Evolutionary conservation across 2,797 vertebrate genomes (phyloP), one percentile per base, ranked within the genome.

Genomic region (Tangara arthus): DNA sequence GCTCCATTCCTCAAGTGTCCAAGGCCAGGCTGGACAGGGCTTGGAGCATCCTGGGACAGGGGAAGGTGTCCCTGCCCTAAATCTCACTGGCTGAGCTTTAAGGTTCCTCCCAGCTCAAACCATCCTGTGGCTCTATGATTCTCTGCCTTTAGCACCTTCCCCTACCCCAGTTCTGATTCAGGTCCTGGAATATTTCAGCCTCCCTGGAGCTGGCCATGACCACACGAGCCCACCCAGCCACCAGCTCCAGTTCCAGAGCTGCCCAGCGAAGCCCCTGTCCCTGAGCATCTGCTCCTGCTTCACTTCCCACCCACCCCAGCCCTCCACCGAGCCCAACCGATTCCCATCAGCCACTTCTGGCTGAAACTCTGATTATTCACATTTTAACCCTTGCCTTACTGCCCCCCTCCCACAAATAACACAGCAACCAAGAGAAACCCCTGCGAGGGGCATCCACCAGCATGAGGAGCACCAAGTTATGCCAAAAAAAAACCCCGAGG

Each of bases 391-490:
- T 78, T 8, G 12, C 39, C 47, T 91, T 1, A 2, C 61, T 30
- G 34, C 32, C 11, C 2, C 1, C 2, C 5, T 8, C 11, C 26
- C 34, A 22, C 1, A 34, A 71, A 72, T 1, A 4, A 64, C 11
- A 18, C 23, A 42, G 44, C 37, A 72, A 27, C 64, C 37, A 19
- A 23, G 34, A 56, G 52, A 64, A 94, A 89, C 42, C 79, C 3
- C 70, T 4, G 49, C 28, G 1, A 42, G 82, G 1, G 6, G 30
- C 50, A 41, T 19, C 71, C 69, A 9, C 20, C 52, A 9, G 52
- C 72, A 21, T 4, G 5, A 1, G 9, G 2, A 34, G 42, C 53
- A 12, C 34, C 26, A 1, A 0, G 0, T 13, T 15, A 5, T 1
- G 9, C 37, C 46, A 6, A 23, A 34, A n/a, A n/a, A 30, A 17